A percentile compares a stretch with the other conserved stretches of the same genome.
These are phyloP conservation scores for Halyomorpha halys DNA, from an alignment of 1,140 invertebrate species.

Conservation along the genomic window DNA sequence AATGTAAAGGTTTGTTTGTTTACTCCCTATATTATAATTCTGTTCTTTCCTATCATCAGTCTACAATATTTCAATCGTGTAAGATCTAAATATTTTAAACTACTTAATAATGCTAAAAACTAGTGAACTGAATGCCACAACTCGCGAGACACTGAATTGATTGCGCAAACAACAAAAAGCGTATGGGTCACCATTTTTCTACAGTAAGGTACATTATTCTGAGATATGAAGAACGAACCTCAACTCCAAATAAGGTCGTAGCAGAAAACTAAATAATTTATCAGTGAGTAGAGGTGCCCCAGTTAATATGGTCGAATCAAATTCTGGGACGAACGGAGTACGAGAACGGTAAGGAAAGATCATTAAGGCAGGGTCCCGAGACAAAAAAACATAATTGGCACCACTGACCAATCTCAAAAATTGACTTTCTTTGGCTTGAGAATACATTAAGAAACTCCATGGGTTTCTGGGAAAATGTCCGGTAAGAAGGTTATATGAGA, in stretches of 20 bases:
- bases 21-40: neutral
- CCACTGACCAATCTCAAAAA: no score
- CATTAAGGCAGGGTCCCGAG: neutral
- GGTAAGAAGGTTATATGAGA: no score
- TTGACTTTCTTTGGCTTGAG: no score
- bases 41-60: neutral
- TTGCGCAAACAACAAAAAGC: neutral
- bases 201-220: neutral
- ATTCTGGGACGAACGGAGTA: neutral
- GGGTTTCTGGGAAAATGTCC: no score
- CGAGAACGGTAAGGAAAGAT: neutral
- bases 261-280: neutral
- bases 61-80: neutral
- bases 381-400: neutral
- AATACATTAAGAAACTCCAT: no score
- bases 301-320: neutral
- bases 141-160: neutral
- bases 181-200: neutral
- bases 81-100: neutral
- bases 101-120: neutral
- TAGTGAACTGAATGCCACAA: neutral
- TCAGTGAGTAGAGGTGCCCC: neutral
- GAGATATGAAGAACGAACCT: neutral
- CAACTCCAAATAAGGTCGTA: neutral
- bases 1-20: neutral